Base-by-base conservation (phyloP, 2,113 vertebrate genomes). In the Onychostoma macrolepis region DNA sequence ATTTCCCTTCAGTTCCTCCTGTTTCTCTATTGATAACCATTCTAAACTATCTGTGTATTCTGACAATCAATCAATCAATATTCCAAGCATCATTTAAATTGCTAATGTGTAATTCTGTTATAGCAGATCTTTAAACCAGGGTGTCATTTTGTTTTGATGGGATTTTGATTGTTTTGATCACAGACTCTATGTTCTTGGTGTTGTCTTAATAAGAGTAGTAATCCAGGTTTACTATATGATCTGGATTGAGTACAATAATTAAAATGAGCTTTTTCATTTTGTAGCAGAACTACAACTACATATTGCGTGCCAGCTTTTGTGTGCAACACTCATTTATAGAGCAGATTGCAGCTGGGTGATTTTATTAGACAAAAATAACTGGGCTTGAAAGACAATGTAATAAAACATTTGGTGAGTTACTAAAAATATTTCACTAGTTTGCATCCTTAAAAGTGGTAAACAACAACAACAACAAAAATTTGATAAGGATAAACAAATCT, bases 241-340 rank as follows among this genome's bases (percentile, higher is more conserved):
- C 11, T 45, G 11, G 24, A 75, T 13, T 26, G 38, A 45, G 72
- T 45, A 13, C 74, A 76, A 41, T 21, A 41, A 74, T 74, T 74
- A 41, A n/a, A 74, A 74, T 28, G 6, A 76, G 24, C 74, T 45
- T 76, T 76, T 15, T 76, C n/a, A 26, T 75, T 15, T 75, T 75
- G 41, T 28, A 26, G 12, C 6, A 76, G n/a, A 76, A 48, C 24
- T 76, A 41, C 11, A 76, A 28, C 74, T 28, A 43, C 24, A 75
- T 15, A 75, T 26, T 45, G 12, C 41, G 67, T 71, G 69, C 67
- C 67, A 71, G 67, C n/a, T 74, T 74, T 43, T 41, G 9, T 74
- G 72, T 15, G 41, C n/a, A 76, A 17, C 74, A 76, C n/a, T 45
- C 11, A 28, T 45, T 75, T 76, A 76, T 17, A 45, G 74, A 48